Evolutionary conservation across 2,797 vertebrate genomes (phyloP).

Genomic region (Mus caroli): DNA sequence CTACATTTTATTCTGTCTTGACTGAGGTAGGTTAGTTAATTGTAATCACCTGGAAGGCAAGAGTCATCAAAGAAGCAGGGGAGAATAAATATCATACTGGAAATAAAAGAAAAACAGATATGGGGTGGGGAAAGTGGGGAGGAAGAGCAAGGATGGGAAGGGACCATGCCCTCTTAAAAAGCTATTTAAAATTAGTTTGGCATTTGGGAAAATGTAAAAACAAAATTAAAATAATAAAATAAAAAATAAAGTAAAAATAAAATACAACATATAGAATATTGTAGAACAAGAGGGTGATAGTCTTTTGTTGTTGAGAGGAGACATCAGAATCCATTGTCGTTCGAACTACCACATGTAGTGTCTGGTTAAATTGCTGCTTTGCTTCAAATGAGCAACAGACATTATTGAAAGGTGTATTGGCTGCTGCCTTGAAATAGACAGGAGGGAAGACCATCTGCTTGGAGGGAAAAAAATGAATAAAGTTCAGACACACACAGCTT

Average conservation of each 20-base stretch:
- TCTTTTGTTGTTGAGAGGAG: not conserved
- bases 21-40: conserved; percentile 52
- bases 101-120: not conserved
- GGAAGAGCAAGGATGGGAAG: not conserved
- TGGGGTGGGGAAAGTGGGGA: not conserved
- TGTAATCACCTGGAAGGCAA: conserved; percentile 64
- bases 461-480: conserved; percentile 50
- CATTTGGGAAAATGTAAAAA: not conserved
- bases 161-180: not conserved
- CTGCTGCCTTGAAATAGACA: conserved; percentile 39
- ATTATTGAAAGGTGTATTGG: conserved; percentile 38
- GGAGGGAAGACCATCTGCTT: not conserved
- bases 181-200: not conserved
- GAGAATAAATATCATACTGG: not conserved
- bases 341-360: no score
- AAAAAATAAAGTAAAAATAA: not conserved
- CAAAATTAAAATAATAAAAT: not conserved
- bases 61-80: conserved; percentile 34
- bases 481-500: conserved; percentile 44
- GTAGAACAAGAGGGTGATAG: not conserved
- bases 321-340: not conserved
- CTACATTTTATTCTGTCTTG: conserved; percentile 64
- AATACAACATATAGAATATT: conserved; percentile 26
- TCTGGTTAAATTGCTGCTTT: conserved; percentile 11
- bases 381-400: conserved; percentile 49